Conservation (phyloP, 2,113 vertebrate genomes). For the Cavia aperea region DNA sequence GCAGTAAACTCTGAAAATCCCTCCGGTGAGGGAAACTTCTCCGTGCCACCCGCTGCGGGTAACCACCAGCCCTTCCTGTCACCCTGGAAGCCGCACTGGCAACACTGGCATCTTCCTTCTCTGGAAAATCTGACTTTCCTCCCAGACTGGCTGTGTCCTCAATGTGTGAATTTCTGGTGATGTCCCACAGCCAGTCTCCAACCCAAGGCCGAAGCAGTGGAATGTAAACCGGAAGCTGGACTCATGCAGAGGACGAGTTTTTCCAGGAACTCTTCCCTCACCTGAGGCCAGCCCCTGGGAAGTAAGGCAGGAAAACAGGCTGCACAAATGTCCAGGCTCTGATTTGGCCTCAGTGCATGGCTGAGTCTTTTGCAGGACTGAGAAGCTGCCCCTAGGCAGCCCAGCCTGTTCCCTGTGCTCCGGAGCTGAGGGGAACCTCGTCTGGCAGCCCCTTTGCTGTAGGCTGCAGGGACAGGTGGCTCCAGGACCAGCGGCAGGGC, state of each 20-base stretch:
- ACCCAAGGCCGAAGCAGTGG: neutral
- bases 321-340: neutral
- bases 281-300: neutral
- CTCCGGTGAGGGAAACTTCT: neutral
- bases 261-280: neutral
- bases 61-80: neutral
- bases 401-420: neutral
- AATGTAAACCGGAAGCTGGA: neutral
- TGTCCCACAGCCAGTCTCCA: neutral
- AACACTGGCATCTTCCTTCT: neutral
- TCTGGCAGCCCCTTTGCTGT: rapidly evolving
- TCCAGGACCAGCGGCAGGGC: neutral
- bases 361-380: rapidly evolving
- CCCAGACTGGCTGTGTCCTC: neutral
- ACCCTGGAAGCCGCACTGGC: neutral
- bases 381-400: neutral
- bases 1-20: neutral
- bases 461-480: neutral
- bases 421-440: neutral
- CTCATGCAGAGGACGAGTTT: neutral
- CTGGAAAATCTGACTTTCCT: neutral
- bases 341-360: rapidly evolving
- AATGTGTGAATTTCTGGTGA: neutral
- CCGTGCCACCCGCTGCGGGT: rapidly evolving
- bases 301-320: neutral